Conservation (phyloP, 1,140 invertebrate species). For the Propsilocerus akamusi region DNA sequence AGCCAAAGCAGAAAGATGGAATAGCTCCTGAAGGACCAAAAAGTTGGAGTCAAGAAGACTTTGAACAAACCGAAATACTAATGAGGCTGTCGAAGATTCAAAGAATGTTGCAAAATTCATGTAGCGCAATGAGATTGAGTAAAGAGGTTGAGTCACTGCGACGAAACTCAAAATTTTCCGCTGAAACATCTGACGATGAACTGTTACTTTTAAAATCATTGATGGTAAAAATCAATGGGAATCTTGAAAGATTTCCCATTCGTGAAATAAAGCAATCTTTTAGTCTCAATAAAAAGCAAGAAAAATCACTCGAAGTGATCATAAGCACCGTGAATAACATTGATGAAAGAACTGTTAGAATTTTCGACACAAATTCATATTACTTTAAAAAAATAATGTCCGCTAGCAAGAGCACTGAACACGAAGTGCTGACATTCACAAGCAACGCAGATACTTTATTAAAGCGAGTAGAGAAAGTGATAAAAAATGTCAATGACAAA, state of each 20-base stretch:
- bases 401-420: slow-evolving; percentile 6
- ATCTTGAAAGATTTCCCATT: neutral
- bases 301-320: neutral
- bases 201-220: neutral
- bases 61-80: neutral
- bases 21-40: neutral
- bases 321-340: neutral
- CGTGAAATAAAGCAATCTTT: neutral
- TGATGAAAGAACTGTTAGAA: slow-evolving; percentile 2
- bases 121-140: neutral
- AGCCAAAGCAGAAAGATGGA: neutral
- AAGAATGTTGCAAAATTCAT: neutral
- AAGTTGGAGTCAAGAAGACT: neutral
- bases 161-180: too few relatives aligned
- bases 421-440: slow-evolving; percentile 11
- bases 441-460: slow-evolving; percentile 11
- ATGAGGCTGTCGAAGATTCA: neutral
- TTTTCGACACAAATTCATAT: neutral
- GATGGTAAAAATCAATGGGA: neutral
- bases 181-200: too few relatives aligned
- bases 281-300: neutral
- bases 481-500: slow-evolving; percentile 7
- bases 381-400: neutral
- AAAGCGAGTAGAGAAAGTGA: slow-evolving; percentile 9
- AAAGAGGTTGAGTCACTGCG: neutral